phyloP scores from a whole-genome alignment of 1,140 invertebrate species.

The Pachypsylla venusta region DNA sequence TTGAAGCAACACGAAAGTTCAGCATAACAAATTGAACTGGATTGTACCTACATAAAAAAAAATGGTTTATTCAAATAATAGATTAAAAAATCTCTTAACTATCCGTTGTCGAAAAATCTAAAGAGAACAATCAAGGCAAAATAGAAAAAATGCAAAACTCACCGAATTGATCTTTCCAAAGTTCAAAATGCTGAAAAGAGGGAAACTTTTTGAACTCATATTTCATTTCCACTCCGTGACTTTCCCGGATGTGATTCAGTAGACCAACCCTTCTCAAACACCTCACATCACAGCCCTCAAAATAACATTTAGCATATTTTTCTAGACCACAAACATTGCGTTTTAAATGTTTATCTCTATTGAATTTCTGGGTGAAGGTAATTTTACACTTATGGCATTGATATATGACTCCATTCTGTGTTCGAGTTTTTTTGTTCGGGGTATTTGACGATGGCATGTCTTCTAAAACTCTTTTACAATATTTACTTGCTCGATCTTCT shows the following conservation, averaged over 20 bases:
- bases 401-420: background rate
- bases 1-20: background rate
- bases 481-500: background rate
- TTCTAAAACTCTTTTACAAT: background rate
- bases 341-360: background rate
- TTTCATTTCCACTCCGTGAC: background rate
- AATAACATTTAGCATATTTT: slow-evolving; percentile 2
- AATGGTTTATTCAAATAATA: too few species aligned
- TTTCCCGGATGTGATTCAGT: background rate
- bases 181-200: background rate
- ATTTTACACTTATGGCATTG: background rate
- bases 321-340: background rate
- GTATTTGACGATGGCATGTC: background rate
- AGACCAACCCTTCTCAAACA: background rate
- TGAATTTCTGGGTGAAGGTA: background rate
- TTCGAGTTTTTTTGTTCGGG: background rate
- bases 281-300: background rate
- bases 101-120: background rate
- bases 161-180: slow-evolving; percentile 5
- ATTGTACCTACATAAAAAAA: background rate
- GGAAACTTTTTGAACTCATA: background rate
- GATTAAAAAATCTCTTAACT: too few species aligned
- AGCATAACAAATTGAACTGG: background rate
- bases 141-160: background rate
- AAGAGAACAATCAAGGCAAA: background rate